These are phyloP conservation scores for Strigamia crassipes DNA, from an alignment of 2,888 invertebrate genomes.

Conservation along the genomic window DNA sequence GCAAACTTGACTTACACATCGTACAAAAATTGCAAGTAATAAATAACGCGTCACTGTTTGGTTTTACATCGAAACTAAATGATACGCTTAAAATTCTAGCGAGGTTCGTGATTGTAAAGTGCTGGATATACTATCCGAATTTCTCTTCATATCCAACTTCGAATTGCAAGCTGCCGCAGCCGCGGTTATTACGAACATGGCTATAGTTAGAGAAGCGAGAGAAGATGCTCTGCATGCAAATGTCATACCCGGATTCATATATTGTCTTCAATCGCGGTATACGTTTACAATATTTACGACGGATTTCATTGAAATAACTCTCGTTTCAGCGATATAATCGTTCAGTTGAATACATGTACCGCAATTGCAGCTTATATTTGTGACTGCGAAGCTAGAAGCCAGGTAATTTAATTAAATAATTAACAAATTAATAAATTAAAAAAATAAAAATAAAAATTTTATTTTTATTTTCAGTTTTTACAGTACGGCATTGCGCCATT, in stretches of 20 bases:
- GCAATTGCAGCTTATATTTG: slow-evolving; percentile 45
- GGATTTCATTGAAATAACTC: not conserved
- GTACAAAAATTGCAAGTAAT: slow-evolving; percentile 15
- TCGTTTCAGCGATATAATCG: slow-evolving; percentile 26
- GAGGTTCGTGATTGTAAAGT: not conserved
- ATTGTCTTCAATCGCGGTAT: slow-evolving; percentile 26
- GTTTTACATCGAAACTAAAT: not conserved
- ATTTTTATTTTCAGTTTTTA: slow-evolving; percentile 19
- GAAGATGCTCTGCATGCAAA: slow-evolving; percentile 6
- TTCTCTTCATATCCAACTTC: not conserved
- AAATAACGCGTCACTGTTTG: not conserved
- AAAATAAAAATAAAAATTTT: not conserved
- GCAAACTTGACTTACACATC: not conserved
- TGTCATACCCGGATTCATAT: slow-evolving; percentile 26
- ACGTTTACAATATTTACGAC: not conserved
- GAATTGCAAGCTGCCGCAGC: slow-evolving; percentile 37
- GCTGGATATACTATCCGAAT: not conserved
- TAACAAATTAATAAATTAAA: too few relatives aligned
- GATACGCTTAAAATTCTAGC: not conserved
- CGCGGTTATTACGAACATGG: slow-evolving; percentile 32
- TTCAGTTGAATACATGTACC: slow-evolving; percentile 44
- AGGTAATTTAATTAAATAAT: slow-evolving; percentile 9
- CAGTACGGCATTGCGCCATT: not conserved
- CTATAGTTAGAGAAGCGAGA: not conserved
- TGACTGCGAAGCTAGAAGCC: slow-evolving; percentile 41